A percentile compares a stretch with the other conserved stretches of the same genome.
Conservation (phyloP, 2,113 vertebrate species). For the Melanerpes formicivorus region DNA sequence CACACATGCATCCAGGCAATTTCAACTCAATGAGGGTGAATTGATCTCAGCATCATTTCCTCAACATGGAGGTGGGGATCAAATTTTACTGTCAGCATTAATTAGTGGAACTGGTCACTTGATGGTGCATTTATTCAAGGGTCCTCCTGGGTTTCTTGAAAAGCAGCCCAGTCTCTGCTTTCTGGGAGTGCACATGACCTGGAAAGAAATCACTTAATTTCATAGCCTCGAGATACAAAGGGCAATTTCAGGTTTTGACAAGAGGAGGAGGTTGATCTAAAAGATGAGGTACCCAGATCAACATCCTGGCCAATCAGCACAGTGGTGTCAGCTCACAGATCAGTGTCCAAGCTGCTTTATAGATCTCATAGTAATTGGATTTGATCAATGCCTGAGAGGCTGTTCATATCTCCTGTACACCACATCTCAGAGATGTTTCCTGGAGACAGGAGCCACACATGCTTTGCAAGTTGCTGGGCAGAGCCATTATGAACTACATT, state of each 20-base stretch:
- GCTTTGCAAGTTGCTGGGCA: neutral
- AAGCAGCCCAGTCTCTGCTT: neutral
- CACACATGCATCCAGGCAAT: neutral
- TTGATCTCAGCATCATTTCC: neutral
- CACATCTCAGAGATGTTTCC: rapidly evolving
- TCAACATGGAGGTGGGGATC: neutral
- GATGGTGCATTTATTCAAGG: neutral
- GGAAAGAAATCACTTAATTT: neutral
- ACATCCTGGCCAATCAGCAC: neutral
- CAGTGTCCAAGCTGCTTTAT: neutral
- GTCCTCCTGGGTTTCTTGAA: neutral
- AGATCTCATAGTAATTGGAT: neutral
- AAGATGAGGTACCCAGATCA: neutral
- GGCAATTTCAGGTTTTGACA: neutral
- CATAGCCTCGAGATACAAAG: neutral
- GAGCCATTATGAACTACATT: rapidly evolving
- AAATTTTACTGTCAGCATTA: neutral
- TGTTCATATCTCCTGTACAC: neutral
- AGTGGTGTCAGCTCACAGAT: neutral
- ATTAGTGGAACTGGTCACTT: neutral
- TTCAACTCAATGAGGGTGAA: neutral
- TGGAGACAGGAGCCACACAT: neutral
- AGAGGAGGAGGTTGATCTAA: neutral
- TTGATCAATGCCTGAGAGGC: neutral
- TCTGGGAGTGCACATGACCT: neutral